These are phyloP conservation scores for Smithornis capensis DNA, from an alignment of 2,113 vertebrate genomes.

Conservation along the genomic window DNA sequence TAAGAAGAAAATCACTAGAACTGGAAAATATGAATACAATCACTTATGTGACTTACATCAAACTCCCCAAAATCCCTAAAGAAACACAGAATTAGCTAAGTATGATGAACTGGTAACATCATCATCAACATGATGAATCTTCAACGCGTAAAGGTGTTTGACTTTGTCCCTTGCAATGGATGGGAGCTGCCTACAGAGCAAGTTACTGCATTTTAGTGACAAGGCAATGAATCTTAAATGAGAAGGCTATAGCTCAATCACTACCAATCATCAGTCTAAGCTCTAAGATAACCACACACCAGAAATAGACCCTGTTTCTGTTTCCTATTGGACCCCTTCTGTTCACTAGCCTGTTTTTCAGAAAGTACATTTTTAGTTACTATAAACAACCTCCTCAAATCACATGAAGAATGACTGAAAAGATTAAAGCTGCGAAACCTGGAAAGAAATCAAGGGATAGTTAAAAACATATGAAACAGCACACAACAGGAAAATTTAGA, in stretches of 20 bases:
- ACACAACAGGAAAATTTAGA: background rate
- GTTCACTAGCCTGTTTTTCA: background rate
- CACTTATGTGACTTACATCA: background rate
- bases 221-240: background rate
- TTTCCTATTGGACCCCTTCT: background rate
- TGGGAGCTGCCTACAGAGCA: background rate
- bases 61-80: background rate
- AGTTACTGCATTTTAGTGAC: background rate
- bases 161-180: background rate
- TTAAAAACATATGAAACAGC: background rate
- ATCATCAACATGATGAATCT: background rate
- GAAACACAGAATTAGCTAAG: accelerated
- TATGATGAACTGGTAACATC: background rate
- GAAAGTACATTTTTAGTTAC: background rate
- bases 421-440: background rate
- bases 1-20: background rate
- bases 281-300: background rate
- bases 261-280: background rate
- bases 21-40: background rate
- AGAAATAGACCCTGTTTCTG: background rate
- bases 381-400: background rate
- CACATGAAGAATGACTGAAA: background rate
- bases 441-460: background rate
- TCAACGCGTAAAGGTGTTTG: accelerated
- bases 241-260: background rate